Evolutionary conservation across 2,113 vertebrate genomes (phyloP), one percentile per base, ranked within the genome.

Genomic region (Cygnus buccinator): DNA sequence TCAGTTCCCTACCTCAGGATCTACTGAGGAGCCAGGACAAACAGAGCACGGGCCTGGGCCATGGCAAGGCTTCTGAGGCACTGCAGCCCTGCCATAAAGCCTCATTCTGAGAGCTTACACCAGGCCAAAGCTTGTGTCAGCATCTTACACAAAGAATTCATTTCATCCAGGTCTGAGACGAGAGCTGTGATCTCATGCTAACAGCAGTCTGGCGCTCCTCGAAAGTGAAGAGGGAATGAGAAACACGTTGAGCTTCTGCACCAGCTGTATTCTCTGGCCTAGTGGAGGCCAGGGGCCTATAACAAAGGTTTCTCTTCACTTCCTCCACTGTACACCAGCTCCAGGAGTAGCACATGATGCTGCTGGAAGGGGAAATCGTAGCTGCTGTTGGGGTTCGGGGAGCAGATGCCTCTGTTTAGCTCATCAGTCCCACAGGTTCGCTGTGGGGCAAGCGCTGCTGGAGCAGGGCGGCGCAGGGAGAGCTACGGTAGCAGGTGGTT

Each of bases 211-310:
- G 52, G 9, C 15, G 1, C 43, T 15, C 44, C 81, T 39, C 37
- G 15, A 18, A 9, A 61, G 41, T 18, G 48, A 12, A 3, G 21
- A 29, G 46, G 46, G 78, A 33, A 5, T 11, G 12, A 75, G 50
- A 31, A 44, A 6, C 52, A 9, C 4, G 0, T 0, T 7, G 85
- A 74, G 73, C 57, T 39, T 0, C 1, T 0, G 26, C 67, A 50
- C 71, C 58, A 68, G 43, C 67, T 52, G 23, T 10, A 1, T 41
- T 29, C 73, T 28, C 62, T 58, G 44, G 18, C 70, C 11, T 3
- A 10, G 11, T 37, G 15, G 44, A 68, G 31, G 66, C 31, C 20
- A 25, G 43, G 20, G 10, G 8, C 63, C 72, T 37, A 9, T 57
- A 82, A 52, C 29, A 7, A 78, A 14, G 4, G 29, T 35, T 76